Evolutionary conservation across 2,888 invertebrate genomes (phyloP), one percentile per base, ranked within the genome.

Genomic region (Lithophane leautieri): DNA sequence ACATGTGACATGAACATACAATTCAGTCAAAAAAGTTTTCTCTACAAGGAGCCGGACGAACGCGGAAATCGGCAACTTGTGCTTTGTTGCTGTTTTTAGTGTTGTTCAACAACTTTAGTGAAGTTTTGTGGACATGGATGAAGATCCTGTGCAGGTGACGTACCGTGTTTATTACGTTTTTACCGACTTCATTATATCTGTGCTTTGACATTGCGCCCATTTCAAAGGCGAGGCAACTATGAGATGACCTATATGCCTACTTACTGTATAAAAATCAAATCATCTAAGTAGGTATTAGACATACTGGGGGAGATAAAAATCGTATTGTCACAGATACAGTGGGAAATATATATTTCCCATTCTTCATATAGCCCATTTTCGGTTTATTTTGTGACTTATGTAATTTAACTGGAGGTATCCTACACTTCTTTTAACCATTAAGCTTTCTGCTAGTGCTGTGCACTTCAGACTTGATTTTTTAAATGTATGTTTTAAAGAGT

Each of bases 11-110:
- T 91, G 83, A 90, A 89, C 88, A 88, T 86, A 89, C 88, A 86
- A 92, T 90, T 91, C 94, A 93, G 94, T 92, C 92, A 92, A 94
- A 92, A 92, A 92, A 91, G 90, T 88, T 91, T 91, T 91, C 90
- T 91, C 91, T 85, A 68, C 66, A 80, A 88, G 88, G 84, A 86
- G 88, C 84, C 88, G 82, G 90, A 91, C 92, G 91, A 75, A 86
- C 73, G 78, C 85, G 88, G 89, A 83, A 88, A 85, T 75, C 50
- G 40, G 63, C 65, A 70, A 79, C 63, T 77, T 34, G 67, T 80
- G 56, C 66, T 61, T 69, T 67, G 61, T 70, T 63, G 56, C 66
- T 50, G 56, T 70, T 52, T 25, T 25, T 66, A 34, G 56, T 79
- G 56, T 79, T 42, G 60, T 73, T 69, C 19, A 34, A 73, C 34